Percentiles rank a stretch among this genome's conserved stretches.
Conservation (phyloP, 2,113 vertebrate genomes). For the Petrocephalus zakoni region DNA sequence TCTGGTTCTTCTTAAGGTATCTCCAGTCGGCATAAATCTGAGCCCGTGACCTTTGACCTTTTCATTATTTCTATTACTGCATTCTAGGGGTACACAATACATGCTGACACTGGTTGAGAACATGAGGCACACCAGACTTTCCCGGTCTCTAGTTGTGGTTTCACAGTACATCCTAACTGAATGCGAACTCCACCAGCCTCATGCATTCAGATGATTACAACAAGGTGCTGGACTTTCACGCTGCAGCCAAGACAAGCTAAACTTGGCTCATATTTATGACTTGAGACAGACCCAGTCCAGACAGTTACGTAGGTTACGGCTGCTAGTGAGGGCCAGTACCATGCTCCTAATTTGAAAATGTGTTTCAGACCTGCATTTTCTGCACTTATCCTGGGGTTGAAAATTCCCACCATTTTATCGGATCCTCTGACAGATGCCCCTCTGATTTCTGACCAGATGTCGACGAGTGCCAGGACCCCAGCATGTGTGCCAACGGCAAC, state of each 20-base stretch:
- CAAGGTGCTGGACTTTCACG: not conserved
- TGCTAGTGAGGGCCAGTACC: not conserved
- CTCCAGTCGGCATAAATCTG: not conserved
- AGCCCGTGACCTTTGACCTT: not conserved
- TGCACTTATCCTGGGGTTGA: not conserved
- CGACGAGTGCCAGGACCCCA: slow-evolving; percentile 60
- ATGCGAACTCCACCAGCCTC: not conserved
- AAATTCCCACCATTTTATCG: not conserved
- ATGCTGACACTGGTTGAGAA: not conserved
- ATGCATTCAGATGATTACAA: not conserved
- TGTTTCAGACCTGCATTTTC: not conserved
- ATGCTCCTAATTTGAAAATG: not conserved
- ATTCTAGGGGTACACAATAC: not conserved
- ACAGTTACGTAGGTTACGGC: not conserved
- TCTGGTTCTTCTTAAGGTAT: not conserved
- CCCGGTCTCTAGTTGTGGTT: not conserved
- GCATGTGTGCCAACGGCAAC: slow-evolving; percentile 57
- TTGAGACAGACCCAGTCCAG: not conserved
- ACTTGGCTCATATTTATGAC: not conserved
- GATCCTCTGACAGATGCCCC: not conserved
- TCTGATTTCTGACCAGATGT: slow-evolving; percentile 52
- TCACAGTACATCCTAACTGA: not conserved
- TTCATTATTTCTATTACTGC: not conserved
- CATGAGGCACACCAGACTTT: not conserved
- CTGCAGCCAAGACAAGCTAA: not conserved